Base-by-base conservation (phyloP, 2,113 vertebrate genomes). In the Circaetus gallicus region DNA sequence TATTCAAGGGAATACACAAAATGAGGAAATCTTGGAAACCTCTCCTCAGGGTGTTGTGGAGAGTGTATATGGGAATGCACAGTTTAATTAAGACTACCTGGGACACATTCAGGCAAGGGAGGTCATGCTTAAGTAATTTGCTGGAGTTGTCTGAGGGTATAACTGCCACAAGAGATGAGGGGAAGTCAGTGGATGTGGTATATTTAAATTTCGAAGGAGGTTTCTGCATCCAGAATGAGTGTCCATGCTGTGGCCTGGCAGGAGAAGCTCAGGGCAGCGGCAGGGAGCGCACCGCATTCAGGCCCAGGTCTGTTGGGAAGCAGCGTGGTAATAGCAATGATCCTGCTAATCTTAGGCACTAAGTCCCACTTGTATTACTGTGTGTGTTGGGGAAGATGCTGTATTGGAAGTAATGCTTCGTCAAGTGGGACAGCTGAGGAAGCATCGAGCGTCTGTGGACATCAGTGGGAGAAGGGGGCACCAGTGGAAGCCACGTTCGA, bases 61-160 rank as follows among this genome's bases (percentile, higher is more conserved):
- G 91, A 90, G 53, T 28, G 24, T 89, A 50, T 67, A 16, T 52
- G 86, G 93, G 87, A 91, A 87, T 5, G 42, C 82, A 69, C n/a
- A 61, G 86, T 97, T 97, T 96, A 95, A 97, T 97, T 96, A 96
- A 96, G 94, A 94, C 70, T 96, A 95, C 95, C 91, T 95, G 95
- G 94, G 94, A 96, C 86, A 94, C 91, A 78, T 85, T 96, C 94
- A 94, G 95, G 59, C 70, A 74, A 70, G 89, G 65, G 84, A 94
- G 78, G 93, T 95, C 89, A 93, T 36, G 91, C 89, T 90, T 82
- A 91, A 95, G 45, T 94, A 96, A 94, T 95, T 85, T 94, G 42
- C 55, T 94, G 84, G 91, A 91, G 89, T 90, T 95, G 66, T 96
- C 92, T 79, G 94, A 93, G 94, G 66, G 73, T 96, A 53, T 86